Conservation (phyloP, 2,113 vertebrate species). For the Malurus cyaneus region DNA sequence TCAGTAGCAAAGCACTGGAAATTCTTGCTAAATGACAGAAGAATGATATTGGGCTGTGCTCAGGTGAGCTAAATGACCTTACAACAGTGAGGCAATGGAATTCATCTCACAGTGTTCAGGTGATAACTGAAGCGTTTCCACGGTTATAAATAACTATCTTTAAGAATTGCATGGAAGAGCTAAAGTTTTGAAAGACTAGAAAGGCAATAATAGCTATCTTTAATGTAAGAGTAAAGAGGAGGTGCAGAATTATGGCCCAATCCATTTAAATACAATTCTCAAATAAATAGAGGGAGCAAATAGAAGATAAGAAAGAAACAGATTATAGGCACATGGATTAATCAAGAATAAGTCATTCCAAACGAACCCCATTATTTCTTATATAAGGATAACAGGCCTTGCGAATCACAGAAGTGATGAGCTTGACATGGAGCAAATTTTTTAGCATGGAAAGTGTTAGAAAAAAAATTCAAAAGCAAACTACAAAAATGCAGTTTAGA, state of each 20-base stretch:
- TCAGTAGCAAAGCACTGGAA: not conserved
- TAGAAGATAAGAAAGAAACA: not conserved
- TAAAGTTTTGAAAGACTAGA: not conserved
- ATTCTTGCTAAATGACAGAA: not conserved
- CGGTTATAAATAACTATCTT: not conserved
- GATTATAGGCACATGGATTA: not conserved
- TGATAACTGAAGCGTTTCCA: not conserved
- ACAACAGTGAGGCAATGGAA: not conserved
- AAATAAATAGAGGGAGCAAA: not conserved
- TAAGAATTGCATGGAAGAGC: not conserved
- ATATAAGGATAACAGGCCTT: not conserved
- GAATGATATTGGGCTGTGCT: not conserved
- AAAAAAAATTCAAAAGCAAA: not conserved
- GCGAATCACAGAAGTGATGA: not conserved
- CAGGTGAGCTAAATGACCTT: not conserved
- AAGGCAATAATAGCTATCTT: not conserved
- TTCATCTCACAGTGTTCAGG: not conserved
- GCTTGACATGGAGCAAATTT: not conserved
- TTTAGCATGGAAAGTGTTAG: not conserved
- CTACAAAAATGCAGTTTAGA: not conserved
- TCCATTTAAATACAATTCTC: not conserved
- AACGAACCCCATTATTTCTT: not conserved
- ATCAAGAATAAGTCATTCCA: not conserved
- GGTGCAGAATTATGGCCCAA: not conserved
- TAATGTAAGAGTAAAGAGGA: not conserved